Evolutionary conservation across 1,140 invertebrate species (phyloP), one percentile per base, ranked within the genome.

Genomic region (Heliconius melpomene): DNA sequence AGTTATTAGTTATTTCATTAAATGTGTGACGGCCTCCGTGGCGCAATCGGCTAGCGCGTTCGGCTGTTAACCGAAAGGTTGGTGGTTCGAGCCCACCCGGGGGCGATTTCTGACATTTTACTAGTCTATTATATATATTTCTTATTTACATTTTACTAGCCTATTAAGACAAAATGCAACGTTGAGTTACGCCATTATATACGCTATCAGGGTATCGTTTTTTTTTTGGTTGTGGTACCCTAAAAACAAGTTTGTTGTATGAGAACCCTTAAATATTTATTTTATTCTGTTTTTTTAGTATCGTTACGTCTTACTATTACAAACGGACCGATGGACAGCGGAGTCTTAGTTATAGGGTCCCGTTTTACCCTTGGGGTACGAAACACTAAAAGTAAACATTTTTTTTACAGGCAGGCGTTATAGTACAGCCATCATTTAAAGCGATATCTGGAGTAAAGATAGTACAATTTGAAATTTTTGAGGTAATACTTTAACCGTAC

Each of bases 381-480:
- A 13, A 16, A 46, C 40, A 11, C 40, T 46, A 46, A 5, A 46
- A 46, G 13, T 46, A 5, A 46, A 46, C 40, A 46, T 46, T 46
- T 16, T n/a, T 26, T 66, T 82, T 77, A 18, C 77, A 90, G 87
- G 85, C 87, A 0, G 78, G 79, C 46, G 83, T 87, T 0, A 38
- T 79, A 3, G 83, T 89, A 2, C 72, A 70, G 6, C 78, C 82
- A 3, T 54, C 36, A 0, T 46, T 36, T 1, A 87, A 81, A 40
- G 74, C 82, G 0, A 74, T 87, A 6, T 84, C 88, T 9, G 86
- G 82, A 16, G 87, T 88, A 2, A 89, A 86, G 73, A 80, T 88
- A 6, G 18, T 84, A 18, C 72, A 80, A 7, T 86, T 82, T 76
- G 60, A 80, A 8, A 84, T 88, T 66, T 36, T 84, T 5, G 87